A percentile compares a stretch with the other conserved stretches of the same genome.
phyloP scores from a whole-genome alignment of 2,888 invertebrate genomes.

The Iphiclides podalirius region DNA sequence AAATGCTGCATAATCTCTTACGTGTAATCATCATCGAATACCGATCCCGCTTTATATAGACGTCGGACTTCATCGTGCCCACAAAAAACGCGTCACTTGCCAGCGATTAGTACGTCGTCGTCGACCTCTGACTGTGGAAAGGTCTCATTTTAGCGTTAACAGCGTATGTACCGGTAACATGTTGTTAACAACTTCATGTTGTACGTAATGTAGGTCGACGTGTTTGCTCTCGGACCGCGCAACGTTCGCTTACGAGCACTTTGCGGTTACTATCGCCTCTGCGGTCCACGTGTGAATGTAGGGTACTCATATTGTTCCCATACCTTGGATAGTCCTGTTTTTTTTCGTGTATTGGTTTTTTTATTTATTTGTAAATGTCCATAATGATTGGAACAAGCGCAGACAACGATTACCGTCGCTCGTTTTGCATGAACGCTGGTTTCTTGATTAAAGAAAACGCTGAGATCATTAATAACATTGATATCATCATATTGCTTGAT shows the following conservation, averaged over 20 bases:
- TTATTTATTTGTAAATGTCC: no score
- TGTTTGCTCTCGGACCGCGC: conserved; percentile 19
- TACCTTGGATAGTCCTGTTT: background rate
- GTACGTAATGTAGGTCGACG: conserved; percentile 18
- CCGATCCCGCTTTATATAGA: no score
- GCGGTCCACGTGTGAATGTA: conserved; percentile 35
- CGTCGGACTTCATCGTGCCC: no score
- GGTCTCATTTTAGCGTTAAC: conserved; percentile 6
- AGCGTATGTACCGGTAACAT: conserved; percentile 16
- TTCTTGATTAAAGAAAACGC: no score
- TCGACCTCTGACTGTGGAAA: conserved; percentile 1
- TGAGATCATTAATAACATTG: no score
- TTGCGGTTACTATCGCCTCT: conserved; percentile 28
- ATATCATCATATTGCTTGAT: no score
- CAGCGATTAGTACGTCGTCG: conserved; percentile 4
- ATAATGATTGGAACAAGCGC: no score
- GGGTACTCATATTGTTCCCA: conserved; percentile 33
- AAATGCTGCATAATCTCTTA: no score
- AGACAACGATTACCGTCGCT: no score
- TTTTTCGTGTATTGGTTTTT: no score
- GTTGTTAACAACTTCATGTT: conserved; percentile 19
- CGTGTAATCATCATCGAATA: no score
- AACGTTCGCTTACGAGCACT: conserved; percentile 24
- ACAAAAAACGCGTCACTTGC: background rate
- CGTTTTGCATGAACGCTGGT: no score